Percentiles rank a stretch among this genome's conserved stretches.
Evolutionary conservation across 2,888 invertebrate species (phyloP).

Genomic region (Dynastes tityus): DNA sequence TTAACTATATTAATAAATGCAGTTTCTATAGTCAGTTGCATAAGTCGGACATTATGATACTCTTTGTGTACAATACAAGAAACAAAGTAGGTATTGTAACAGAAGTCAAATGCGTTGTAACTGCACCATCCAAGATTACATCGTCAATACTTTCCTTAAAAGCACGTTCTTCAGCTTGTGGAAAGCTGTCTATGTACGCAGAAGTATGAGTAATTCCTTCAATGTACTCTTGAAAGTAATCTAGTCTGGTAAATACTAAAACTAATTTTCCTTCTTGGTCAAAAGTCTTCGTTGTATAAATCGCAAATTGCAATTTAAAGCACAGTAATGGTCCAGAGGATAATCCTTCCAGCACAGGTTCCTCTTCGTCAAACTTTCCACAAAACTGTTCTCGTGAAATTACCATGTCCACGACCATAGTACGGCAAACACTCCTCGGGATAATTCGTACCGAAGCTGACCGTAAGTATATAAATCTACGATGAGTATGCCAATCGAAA

Average conservation of each 20-base stretch:
- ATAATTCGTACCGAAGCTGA: slow-evolving; percentile 27
- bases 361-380: not conserved
- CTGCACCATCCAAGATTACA: not conserved
- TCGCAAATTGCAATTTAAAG: slow-evolving; percentile 42
- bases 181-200: slow-evolving; percentile 4
- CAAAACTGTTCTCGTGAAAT: slow-evolving; percentile 49
- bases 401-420: slow-evolving; percentile 6
- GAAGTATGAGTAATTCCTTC: slow-evolving; percentile 20
- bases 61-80: too few species aligned
- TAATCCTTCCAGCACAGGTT: slow-evolving; percentile 16
- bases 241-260: slow-evolving; percentile 52
- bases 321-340: slow-evolving; percentile 50
- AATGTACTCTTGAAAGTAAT: slow-evolving; percentile 47
- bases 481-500: not conserved
- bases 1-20: too few species aligned
- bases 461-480: slow-evolving; percentile 23
- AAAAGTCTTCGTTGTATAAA: slow-evolving; percentile 46
- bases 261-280: not conserved
- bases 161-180: not conserved
- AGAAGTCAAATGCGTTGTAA: too few species aligned
- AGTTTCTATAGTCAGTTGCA: too few species aligned
- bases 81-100: too few species aligned
- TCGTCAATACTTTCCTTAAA: slow-evolving; percentile 34
- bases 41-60: too few species aligned
- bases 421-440: slow-evolving; percentile 9